Evolutionary conservation across 2,797 vertebrate species (phyloP).

Genomic region (Rhabdomys pumilio): DNA sequence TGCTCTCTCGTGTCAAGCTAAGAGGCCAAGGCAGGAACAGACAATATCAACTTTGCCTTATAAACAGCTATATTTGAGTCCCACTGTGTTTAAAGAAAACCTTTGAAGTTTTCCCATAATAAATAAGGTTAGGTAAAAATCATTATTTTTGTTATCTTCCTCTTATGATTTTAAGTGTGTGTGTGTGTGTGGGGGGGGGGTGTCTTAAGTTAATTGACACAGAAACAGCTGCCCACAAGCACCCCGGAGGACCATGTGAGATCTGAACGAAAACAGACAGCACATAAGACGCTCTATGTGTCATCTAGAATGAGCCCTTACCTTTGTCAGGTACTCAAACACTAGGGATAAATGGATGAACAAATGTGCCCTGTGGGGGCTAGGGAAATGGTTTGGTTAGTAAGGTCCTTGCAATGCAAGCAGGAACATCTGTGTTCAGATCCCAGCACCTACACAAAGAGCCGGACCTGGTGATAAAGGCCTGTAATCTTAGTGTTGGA

Average conservation of each 20-base stretch:
- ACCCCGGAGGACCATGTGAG: not conserved
- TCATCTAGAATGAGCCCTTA: not conserved
- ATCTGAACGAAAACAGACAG: slow-evolving; percentile 28
- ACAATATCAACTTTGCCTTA: slow-evolving; percentile 1
- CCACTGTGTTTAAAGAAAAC: not conserved
- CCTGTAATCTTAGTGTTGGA: not conserved
- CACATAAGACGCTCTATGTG: not conserved
- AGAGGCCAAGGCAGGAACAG: not conserved
- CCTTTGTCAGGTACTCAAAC: not conserved
- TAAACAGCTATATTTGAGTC: not conserved
- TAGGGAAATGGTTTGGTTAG: not conserved
- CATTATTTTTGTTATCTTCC: slow-evolving; percentile 39
- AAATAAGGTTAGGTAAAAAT: not conserved
- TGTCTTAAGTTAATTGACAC: not conserved
- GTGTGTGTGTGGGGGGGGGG: not conserved
- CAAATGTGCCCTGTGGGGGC: not conserved
- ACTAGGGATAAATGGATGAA: not conserved
- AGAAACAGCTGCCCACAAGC: not conserved
- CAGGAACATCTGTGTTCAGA: not conserved
- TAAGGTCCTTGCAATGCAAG: not conserved
- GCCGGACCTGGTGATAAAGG: not conserved
- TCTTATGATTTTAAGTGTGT: not conserved
- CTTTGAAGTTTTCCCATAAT: not conserved
- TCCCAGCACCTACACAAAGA: not conserved
- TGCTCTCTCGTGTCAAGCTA: not conserved